phyloP scores from a whole-genome alignment of 2,797 vertebrate genomes.

The Ispidina picta region DNA sequence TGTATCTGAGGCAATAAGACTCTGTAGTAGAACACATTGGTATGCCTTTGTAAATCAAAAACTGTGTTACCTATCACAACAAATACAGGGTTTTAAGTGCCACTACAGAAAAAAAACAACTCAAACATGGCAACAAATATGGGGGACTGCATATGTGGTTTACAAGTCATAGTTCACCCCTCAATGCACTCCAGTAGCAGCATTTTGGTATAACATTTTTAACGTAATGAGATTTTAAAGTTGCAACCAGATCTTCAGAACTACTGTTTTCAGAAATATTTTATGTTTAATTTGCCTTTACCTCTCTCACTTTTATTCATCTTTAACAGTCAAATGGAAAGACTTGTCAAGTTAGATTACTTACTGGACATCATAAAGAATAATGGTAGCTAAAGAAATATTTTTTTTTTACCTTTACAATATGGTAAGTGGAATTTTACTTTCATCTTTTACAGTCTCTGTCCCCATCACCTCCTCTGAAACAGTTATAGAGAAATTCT shows the following conservation, averaged over 20 bases:
- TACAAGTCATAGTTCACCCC: fast-evolving
- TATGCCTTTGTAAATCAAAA: neutral
- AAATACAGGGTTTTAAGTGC: neutral
- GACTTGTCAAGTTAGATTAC: neutral
- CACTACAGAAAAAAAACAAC: neutral
- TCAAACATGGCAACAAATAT: neutral
- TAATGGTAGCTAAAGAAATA: neutral
- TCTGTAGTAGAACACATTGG: neutral
- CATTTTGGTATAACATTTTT: neutral
- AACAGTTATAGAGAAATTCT: neutral
- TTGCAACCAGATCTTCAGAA: neutral
- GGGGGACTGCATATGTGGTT: neutral
- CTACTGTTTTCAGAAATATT: neutral
- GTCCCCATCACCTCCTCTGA: neutral
- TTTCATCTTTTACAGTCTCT: neutral
- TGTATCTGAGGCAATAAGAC: neutral
- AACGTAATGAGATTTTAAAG: neutral
- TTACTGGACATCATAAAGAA: neutral
- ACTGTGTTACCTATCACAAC: neutral
- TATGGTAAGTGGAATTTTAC: neutral
- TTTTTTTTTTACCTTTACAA: neutral
- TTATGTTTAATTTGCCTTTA: neutral
- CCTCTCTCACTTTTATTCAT: neutral
- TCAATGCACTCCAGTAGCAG: fast-evolving
- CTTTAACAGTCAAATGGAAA: neutral